Percentiles rank a stretch among this genome's conserved stretches.
Evolutionary conservation across 53 echinoderm and acorn worm species (phyloP).

Genomic region (Crossaster papposus): DNA sequence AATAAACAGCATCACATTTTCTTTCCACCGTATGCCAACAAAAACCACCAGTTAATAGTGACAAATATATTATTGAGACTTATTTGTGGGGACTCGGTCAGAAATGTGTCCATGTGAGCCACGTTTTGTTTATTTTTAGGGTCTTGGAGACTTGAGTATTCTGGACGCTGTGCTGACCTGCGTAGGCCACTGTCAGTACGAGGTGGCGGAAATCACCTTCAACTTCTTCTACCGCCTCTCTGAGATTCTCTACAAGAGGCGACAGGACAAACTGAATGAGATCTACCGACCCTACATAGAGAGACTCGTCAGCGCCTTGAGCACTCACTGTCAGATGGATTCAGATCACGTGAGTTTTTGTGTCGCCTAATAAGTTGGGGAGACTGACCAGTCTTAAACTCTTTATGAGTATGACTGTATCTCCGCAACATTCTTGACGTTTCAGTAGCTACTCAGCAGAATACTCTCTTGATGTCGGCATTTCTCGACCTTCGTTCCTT

Average conservation of each 20-base stretch:
- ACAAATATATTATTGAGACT: background rate
- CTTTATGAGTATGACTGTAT: no score
- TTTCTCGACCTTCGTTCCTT: background rate
- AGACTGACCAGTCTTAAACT: no score
- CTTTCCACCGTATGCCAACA: background rate
- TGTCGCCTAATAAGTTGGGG: no score
- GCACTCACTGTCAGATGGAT: slow-evolving; percentile 94
- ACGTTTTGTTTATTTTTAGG: slow-evolving; percentile 40
- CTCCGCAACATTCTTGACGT: no score
- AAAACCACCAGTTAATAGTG: background rate
- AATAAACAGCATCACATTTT: background rate
- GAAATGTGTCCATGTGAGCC: background rate
- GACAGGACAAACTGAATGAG: slow-evolving; percentile 76
- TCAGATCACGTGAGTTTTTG: slow-evolving; percentile 82
- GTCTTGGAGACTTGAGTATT: slow-evolving; percentile 80
- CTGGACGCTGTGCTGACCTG: slow-evolving; percentile 86
- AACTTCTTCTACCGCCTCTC: slow-evolving; percentile 98
- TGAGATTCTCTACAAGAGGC: slow-evolving; percentile 84
- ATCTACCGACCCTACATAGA: slow-evolving; percentile 88
- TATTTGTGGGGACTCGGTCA: background rate
- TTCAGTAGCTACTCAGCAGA: no score
- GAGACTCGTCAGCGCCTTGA: slow-evolving; percentile 78
- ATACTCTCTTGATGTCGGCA: no score
- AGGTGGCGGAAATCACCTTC: slow-evolving; percentile 96
- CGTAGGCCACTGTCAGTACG: slow-evolving; percentile 91